A percentile compares a stretch with the other conserved stretches of the same genome.
Evolutionary conservation across 1,140 invertebrate genomes (phyloP).

Genomic region (Euglossa dilemma): DNA sequence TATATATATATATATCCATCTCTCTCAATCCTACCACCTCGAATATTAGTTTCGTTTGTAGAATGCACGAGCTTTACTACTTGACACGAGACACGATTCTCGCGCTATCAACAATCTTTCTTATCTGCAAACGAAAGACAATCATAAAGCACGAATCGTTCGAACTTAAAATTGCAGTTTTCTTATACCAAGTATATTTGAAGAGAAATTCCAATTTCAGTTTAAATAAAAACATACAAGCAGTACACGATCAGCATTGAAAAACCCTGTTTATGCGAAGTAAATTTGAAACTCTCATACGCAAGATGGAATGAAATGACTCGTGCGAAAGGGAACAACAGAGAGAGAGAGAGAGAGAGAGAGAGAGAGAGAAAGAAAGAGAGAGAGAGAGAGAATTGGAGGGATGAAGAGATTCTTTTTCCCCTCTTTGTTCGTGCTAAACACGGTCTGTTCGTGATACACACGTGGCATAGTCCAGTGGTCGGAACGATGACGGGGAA

Average conservation of each 20-base stretch:
- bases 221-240: background rate
- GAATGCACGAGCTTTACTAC: slow-evolving; percentile 62
- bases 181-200: background rate
- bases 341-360: background rate
- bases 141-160: background rate
- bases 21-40: slow-evolving; percentile 39
- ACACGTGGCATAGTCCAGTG: slow-evolving; percentile 13
- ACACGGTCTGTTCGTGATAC: background rate
- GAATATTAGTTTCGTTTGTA: slow-evolving; percentile 74
- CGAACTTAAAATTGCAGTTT: background rate
- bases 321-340: background rate
- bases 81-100: slow-evolving; percentile 39
- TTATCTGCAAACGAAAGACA: background rate
- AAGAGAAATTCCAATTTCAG: background rate
- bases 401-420: too few relatives aligned
- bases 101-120: slow-evolving; percentile 4
- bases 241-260: background rate
- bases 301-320: slow-evolving; percentile 24
- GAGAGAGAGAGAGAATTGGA: background rate
- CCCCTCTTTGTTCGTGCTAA: too few relatives aligned
- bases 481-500: slow-evolving; percentile 30
- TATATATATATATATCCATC: background rate
- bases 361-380: background rate
- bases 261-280: background rate
- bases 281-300: background rate